Evolutionary conservation across 2,113 vertebrate species (phyloP), one percentile per base, ranked within the genome.

Genomic region (Marmota monax): DNA sequence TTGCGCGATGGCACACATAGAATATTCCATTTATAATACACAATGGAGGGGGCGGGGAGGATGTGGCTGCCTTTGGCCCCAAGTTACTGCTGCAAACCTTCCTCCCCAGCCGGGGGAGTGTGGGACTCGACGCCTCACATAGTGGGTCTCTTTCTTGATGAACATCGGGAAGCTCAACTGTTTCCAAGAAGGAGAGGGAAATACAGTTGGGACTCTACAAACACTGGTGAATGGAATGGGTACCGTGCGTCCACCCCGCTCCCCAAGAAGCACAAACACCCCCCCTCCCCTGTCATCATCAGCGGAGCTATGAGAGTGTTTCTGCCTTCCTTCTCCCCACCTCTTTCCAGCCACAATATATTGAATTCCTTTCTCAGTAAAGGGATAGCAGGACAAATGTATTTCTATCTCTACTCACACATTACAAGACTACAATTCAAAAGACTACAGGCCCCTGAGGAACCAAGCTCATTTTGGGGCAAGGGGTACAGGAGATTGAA

Each of bases 211-310:
- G 92, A 53, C 70, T 82, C 17, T 29, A 3, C 23, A 45, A 45
- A 39, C 61, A 34, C 67, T 5, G 63, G 67, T 61, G 58, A 25
- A 17, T 16, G 11, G 42, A 34, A 17, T 0, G 37, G 65, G 23
- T 56, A 23, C 51, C 1, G 23, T 11, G 25, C 5, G 27, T 27
- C 29, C 32, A 51, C 61, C 45, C 8, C 32, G 4, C 9, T 27
- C 20, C 12, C 45, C 61, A 34, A 4, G 18, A 10, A 0, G 16
- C 1, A 8, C 12, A 0, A 13, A 20, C 12, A 17, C 72, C n/a
- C 45, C 39, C 39, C 7, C 45, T 9, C 72, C 27, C 37, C 39
- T 29, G 0, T 9, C 92, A 45, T 32, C 58, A 37, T 18, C 88
- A 7, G 0, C 4, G 18, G 63, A 79, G 22, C 5, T 14, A 56